These are phyloP conservation scores for Branchinecta lynchi DNA, from an alignment of 1,140 invertebrate species.

Conservation along the genomic window DNA sequence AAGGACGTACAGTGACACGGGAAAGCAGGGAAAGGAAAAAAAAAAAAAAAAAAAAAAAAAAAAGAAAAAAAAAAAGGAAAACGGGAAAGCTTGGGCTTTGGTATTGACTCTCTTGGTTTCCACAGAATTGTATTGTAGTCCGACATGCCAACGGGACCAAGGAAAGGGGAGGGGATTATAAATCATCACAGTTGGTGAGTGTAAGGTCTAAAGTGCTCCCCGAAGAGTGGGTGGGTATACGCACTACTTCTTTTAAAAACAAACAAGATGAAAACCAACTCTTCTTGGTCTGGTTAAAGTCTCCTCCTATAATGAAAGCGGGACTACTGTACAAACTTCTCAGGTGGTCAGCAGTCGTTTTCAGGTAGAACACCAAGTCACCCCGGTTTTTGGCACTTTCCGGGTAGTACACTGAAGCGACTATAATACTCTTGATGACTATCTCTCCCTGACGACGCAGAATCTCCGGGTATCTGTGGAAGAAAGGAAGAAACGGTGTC, in stretches of 20 bases:
- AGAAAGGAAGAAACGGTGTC: too few relatives aligned
- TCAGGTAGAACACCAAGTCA: background rate
- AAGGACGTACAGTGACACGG: too few relatives aligned
- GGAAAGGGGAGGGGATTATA: background rate
- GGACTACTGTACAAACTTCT: background rate
- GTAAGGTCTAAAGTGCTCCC: background rate
- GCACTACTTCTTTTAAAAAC: slow-evolving; percentile 1
- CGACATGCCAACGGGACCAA: slow-evolving; percentile 8
- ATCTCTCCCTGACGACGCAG: too few relatives aligned
- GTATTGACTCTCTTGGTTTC: too few relatives aligned
- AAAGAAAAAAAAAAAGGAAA: too few relatives aligned
- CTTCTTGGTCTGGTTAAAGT: slow-evolving; percentile 9
- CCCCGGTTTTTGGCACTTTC: background rate
- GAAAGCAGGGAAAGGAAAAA: too few relatives aligned
- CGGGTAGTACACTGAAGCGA: too few relatives aligned
- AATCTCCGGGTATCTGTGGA: too few relatives aligned
- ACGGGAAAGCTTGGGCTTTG: too few relatives aligned
- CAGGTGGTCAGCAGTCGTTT: slow-evolving; percentile 4
- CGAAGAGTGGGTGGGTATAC: slow-evolving; percentile 4
- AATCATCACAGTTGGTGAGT: background rate
- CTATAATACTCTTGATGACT: too few relatives aligned
- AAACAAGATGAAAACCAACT: slow-evolving; percentile 6
- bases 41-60: too few relatives aligned
- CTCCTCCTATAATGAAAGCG: too few relatives aligned
- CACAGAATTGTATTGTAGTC: slow-evolving; percentile 5